Evolutionary conservation across 1,140 invertebrate genomes (phyloP).

Genomic region (Prorops nasuta): DNA sequence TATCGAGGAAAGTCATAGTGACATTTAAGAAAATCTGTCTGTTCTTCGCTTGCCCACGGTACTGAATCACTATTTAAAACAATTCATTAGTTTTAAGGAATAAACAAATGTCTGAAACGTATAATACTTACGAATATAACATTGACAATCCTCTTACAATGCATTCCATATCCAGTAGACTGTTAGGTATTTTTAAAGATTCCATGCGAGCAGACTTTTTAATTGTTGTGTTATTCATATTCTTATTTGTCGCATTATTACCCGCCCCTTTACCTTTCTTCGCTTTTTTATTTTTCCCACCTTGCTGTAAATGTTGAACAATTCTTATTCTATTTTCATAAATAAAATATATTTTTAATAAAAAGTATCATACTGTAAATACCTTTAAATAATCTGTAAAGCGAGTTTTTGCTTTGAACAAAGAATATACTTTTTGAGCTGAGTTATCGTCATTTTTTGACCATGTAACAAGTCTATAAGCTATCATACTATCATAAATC

Average conservation of each 20-base stretch:
- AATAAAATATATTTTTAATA: conserved; percentile 7
- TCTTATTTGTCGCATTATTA: conserved; percentile 43
- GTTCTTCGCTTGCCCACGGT: conserved; percentile 43
- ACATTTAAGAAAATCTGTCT: conserved; percentile 43
- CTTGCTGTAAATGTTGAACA: too few species aligned
- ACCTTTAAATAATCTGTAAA: conserved; percentile 57
- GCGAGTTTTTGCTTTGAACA: conserved; percentile 51
- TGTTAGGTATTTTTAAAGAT: conserved; percentile 46
- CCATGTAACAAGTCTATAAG: conserved; percentile 55
- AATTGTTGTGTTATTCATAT: conserved; percentile 36
- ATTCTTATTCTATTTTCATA: too few species aligned
- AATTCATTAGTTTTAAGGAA: conserved; percentile 6
- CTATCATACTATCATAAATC: conserved; percentile 56
- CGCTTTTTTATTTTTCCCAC: conserved; percentile 42
- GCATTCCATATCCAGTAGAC: conserved; percentile 50
- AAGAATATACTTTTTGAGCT: conserved; percentile 42
- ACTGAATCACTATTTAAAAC: conserved; percentile 38
- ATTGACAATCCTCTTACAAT: conserved; percentile 49
- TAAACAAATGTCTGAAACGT: not conserved
- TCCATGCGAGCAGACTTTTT: conserved; percentile 28
- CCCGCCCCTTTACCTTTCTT: conserved; percentile 50
- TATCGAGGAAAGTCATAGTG: conserved; percentile 54
- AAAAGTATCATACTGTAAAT: conserved; percentile 13
- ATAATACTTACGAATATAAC: conserved; percentile 49
- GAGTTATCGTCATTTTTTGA: conserved; percentile 31